Evolutionary conservation across 2,797 vertebrate species (phyloP), one percentile per base, ranked within the genome.

Genomic region (Leucoraja ocellata): DNA sequence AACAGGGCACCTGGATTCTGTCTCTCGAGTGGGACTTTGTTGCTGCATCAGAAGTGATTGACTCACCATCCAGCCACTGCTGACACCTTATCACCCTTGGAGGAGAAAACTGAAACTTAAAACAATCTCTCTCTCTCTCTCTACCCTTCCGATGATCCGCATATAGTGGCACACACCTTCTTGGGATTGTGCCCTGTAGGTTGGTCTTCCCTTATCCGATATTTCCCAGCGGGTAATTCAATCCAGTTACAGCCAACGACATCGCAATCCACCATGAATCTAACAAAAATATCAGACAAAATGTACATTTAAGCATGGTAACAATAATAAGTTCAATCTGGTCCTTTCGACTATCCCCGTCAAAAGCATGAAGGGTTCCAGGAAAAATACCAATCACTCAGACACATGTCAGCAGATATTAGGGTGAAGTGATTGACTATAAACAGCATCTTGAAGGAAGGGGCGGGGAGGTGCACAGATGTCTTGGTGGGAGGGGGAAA

Each of bases 161-260:
- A n/a, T 88, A 68, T 36, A 1, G 71, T 21, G 4, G 1, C 32
- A 13, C 81, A 5, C 46, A 96, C 96, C 95, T 95, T 96, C 65
- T 1, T 21, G 65, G 58, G 94, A 93, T 94, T 97, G 94, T 97
- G 97, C 94, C 79, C 93, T n/a, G 39, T 25, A 10, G 14, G 58
- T 1, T 65, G 79, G 68, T 94, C 94, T 18, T 84, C 93, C 10
- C 94, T 94, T n/a, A 96, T 63, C 80, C 91, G 93, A 93, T 97
- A 99, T 93, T 96, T 98, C 1, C 95, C 96, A 74, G 97, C 96
- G 0, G 97, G 97, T 74, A 99, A 96, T 93, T 98, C 97, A 91
- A 99, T 97, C 98, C 98, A 99, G 94, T 98, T 98, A 95, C 98
- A 99, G 93, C 98, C 98, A 1, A 99, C 98, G 0, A 99, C 97